Percentiles rank a stretch among this genome's conserved stretches.
Evolutionary conservation across 1,140 invertebrate genomes (phyloP).

Genomic region (Elysia chlorotica): DNA sequence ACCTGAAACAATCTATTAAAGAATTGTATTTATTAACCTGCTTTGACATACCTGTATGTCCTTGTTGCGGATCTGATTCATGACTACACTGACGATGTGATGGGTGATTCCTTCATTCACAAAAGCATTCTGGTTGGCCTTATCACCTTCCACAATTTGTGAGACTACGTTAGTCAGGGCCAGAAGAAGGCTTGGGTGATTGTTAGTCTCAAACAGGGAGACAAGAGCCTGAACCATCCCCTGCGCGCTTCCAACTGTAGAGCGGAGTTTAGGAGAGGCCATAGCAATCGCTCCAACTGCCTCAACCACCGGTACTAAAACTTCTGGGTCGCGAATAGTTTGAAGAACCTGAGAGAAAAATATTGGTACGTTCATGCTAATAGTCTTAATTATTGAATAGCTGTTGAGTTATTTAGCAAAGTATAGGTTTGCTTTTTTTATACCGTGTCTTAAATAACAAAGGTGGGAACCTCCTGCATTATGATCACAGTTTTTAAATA

Average conservation of each 20-base stretch:
- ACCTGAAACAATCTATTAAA: no score
- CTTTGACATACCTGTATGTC: constrained; percentile 21
- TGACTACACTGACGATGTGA: constrained; percentile 36
- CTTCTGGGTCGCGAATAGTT: constrained; percentile 43
- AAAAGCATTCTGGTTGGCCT: constrained; percentile 51
- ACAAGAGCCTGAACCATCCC: constrained; percentile 40
- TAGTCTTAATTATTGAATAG: no score
- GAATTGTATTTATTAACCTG: no score
- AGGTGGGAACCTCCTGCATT: no score
- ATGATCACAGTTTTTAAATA: no score
- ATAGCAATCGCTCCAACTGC: constrained; percentile 48
- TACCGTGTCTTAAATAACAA: no score
- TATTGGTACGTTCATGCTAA: no score
- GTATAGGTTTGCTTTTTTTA: no score
- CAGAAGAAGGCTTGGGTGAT: constrained; percentile 39
- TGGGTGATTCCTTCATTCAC: constrained; percentile 45
- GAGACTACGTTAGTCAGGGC: constrained; percentile 46
- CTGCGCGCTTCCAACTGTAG: constrained; percentile 35
- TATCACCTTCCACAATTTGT: constrained; percentile 40
- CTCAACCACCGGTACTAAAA: constrained; percentile 46
- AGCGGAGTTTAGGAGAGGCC: constrained; percentile 34
- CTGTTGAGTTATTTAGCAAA: no score
- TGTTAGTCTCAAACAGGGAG: constrained; percentile 41
- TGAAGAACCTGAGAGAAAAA: constrained; percentile 40
- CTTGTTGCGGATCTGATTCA: constrained; percentile 19